phyloP scores from a whole-genome alignment of 2,113 vertebrate species.

The Protobothrops mucrosquamatus region DNA sequence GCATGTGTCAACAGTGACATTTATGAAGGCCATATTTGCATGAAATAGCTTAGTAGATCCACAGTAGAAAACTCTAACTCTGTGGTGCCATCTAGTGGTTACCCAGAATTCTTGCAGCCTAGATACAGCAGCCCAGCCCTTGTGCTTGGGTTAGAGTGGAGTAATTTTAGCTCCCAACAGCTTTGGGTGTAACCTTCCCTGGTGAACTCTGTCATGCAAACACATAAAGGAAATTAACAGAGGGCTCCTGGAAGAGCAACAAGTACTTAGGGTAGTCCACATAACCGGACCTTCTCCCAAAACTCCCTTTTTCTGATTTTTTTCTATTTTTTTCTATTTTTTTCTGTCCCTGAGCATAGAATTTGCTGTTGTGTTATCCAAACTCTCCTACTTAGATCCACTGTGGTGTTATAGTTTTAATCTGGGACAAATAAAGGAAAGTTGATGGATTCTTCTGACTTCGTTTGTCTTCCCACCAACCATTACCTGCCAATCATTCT shows the following conservation, averaged over 20 bases:
- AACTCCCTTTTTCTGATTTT: background rate
- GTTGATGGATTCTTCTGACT: background rate
- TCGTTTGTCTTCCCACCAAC: background rate
- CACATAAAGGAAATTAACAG: background rate
- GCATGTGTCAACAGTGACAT: background rate
- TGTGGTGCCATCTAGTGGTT: background rate
- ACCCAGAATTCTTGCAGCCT: background rate
- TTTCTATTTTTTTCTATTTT: background rate
- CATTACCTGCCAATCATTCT: background rate
- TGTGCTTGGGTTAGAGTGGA: background rate
- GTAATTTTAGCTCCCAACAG: background rate
- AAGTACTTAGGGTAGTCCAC: background rate
- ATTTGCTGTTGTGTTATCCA: background rate
- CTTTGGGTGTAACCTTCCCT: background rate
- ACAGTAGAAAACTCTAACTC: background rate
- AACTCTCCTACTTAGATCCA: background rate
- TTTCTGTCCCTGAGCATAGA: background rate
- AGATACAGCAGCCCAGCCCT: background rate
- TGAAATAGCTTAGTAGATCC: background rate
- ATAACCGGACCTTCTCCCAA: background rate
- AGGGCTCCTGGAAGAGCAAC: background rate
- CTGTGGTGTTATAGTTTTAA: background rate
- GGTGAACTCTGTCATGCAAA: background rate
- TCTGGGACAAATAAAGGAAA: background rate
- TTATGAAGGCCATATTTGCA: background rate